Base-by-base conservation (phyloP, 2,113 vertebrate genomes). In the Phalacrocorax carbo region DNA sequence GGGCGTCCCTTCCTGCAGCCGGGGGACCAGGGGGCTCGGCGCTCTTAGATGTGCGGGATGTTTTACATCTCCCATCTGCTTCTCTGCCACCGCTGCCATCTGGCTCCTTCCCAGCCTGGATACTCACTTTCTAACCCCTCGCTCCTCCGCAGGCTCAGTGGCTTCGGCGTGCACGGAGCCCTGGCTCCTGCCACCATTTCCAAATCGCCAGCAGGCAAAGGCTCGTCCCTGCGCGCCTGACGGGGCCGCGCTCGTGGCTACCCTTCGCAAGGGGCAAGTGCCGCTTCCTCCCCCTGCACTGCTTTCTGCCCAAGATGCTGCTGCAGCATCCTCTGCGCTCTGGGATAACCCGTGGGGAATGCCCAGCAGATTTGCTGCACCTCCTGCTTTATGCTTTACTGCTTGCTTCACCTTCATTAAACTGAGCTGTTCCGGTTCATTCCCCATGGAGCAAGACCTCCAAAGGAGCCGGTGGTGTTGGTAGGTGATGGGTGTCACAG, bases 141-240 rank as follows among this genome's bases (percentile, higher is more conserved):
- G 1, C 5, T 1, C 54, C 38, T 72, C 11, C 44, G 51, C 25
- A 20, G 38, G 64, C 32, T 77, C 80, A 8, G 38, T 3, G 20
- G 40, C 51, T 79, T 34, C 0, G 0, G 52, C 0, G 1, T 4
- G 4, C 4, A 27, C 2, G 3, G 40, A 65, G 23, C 20, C 40
- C 65, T 49, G 71, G 38, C 58, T 79, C 19, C 86, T 68, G 61
- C 72, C 70, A 55, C 70, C 14, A 1, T 26, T 60, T 62, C 75
- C 71, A 17, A 58, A 0, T 23, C 6, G 1, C 17, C 19, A 2
- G 27, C 1, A 0, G 30, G 26, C 49, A 1, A 1, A 15, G 44
- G 34, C 38, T 69, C 0, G 0, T 26, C 48, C 21, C 65, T 13
- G 30, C 9, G 4, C 46, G 26, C 48, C 1, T 1, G 21, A 38